phyloP scores from a whole-genome alignment of 2,888 invertebrate genomes.

The Folsomia manolachei region DNA sequence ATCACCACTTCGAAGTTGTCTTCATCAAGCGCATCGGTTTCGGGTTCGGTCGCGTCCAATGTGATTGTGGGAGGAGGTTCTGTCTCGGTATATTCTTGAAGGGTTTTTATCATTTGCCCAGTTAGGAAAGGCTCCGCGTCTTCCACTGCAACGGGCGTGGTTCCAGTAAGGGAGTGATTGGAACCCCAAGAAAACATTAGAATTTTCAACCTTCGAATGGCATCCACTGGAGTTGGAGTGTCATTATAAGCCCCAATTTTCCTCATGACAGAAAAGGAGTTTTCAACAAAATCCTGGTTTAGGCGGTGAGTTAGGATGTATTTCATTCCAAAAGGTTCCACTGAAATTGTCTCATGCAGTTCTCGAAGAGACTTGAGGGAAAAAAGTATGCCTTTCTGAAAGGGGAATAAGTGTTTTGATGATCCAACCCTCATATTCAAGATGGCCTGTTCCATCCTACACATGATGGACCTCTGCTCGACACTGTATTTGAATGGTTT shows the following conservation, averaged over 20 bases:
- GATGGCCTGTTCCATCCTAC: background rate
- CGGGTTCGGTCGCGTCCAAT: background rate
- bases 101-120: background rate
- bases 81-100: background rate
- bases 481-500: background rate
- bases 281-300: background rate
- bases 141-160: background rate
- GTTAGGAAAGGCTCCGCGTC: background rate
- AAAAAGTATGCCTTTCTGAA: background rate
- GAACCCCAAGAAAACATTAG: background rate
- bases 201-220: background rate
- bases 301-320: background rate
- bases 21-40: background rate
- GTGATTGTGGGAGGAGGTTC: background rate
- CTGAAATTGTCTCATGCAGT: background rate
- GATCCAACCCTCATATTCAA: background rate
- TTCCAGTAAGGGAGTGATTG: background rate
- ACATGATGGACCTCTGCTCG: no score
- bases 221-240: background rate
- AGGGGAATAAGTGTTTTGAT: background rate
- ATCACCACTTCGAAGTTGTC: background rate
- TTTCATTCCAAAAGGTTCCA: background rate
- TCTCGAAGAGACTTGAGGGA: background rate
- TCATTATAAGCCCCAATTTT: background rate
- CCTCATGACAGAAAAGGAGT: background rate